phyloP scores from a whole-genome alignment of 2,888 invertebrate species.

The Mantis religiosa region DNA sequence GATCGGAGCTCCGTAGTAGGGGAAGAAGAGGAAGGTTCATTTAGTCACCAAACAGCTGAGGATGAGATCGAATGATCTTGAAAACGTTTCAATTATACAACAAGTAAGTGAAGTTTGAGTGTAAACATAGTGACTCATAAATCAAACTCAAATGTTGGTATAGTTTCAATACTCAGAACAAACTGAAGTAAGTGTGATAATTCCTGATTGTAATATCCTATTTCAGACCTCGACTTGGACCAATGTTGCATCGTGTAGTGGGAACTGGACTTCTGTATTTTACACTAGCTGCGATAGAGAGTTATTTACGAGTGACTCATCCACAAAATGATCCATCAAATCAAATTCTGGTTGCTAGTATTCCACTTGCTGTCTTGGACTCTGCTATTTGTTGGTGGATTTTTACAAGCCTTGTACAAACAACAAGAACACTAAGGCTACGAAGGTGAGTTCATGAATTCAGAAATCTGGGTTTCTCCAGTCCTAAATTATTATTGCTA shows the following conservation, averaged over 20 bases:
- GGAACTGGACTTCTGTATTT: conserved; percentile 82
- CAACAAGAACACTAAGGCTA: conserved; percentile 81
- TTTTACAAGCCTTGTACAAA: conserved; percentile 80
- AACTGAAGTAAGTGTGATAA: background rate
- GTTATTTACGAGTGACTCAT: conserved; percentile 67
- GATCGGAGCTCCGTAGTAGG: too few relatives aligned
- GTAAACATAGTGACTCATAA: too few relatives aligned
- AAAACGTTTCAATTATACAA: too few relatives aligned
- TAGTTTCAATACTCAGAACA: background rate
- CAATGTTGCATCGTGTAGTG: conserved; percentile 82
- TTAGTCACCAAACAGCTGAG: too few relatives aligned
- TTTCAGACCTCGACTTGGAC: conserved; percentile 78
- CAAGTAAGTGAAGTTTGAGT: too few relatives aligned
- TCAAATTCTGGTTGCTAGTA: conserved; percentile 69
- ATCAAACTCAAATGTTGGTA: too few relatives aligned
- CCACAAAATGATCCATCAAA: conserved; percentile 59
- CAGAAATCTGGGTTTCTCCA: too few relatives aligned
- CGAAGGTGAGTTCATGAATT: conserved; percentile 52
- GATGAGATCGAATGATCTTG: too few relatives aligned
- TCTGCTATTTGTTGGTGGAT: conserved; percentile 94
- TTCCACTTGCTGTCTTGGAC: conserved; percentile 82
- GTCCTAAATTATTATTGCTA: too few relatives aligned
- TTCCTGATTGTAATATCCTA: too few relatives aligned
- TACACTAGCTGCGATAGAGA: conserved; percentile 78
- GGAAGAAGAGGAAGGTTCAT: too few relatives aligned